Evolutionary conservation across 1,140 invertebrate genomes (phyloP).

Genomic region (Brachionus rubens): DNA sequence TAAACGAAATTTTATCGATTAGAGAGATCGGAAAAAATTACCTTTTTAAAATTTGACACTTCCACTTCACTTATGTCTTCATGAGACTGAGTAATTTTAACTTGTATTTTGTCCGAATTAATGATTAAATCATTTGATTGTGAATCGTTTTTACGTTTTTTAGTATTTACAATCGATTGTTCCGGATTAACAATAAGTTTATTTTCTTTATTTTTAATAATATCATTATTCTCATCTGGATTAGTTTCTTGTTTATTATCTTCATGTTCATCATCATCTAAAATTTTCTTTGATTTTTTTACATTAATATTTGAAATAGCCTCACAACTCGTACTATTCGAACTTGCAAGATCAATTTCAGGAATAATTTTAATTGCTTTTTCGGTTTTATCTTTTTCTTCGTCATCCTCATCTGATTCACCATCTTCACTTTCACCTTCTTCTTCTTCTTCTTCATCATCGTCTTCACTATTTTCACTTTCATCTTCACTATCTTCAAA

Average conservation of each 20-base stretch:
- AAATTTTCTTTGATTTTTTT: conserved; percentile 14
- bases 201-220: conserved; percentile 30
- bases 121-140: not conserved
- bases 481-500: conserved; percentile 23
- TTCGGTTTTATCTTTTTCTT: not conserved
- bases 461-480: not conserved
- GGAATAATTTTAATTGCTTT: not conserved
- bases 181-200: not conserved
- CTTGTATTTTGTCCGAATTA: not conserved
- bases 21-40: no score
- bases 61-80: not conserved
- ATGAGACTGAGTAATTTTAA: conserved; percentile 14
- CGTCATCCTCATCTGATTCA: conserved; percentile 13
- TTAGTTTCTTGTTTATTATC: not conserved
- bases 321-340: conserved; percentile 9
- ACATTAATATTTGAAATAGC: not conserved
- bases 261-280: not conserved
- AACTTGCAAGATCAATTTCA: not conserved
- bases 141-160: conserved; percentile 28
- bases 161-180: not conserved
- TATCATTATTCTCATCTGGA: not conserved
- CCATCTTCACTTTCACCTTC: not conserved
- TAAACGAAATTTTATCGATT: no score
- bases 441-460: not conserved
- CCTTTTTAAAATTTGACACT: not conserved